Evolutionary conservation across 2,888 invertebrate genomes (phyloP), one percentile per base, ranked within the genome.

Genomic region (Palloptera scutellata): DNA sequence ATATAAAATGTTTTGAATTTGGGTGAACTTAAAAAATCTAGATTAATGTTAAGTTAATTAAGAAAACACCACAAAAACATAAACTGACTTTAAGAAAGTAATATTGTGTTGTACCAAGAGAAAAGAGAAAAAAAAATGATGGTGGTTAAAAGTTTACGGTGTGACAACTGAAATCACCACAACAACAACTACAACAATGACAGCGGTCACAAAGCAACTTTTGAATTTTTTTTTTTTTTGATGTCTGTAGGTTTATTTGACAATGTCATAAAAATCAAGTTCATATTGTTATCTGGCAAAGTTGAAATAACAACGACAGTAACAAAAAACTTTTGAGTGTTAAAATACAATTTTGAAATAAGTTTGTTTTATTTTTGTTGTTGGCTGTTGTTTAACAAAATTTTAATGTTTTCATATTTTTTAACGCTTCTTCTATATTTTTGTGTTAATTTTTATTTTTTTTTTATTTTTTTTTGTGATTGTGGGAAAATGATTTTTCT

Each of bases 181-280:
- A 48, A 60, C 43, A 48, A 48, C 30, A 60, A 19, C 60, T 45
- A 48, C 40, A 57, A 57, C 57, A 57, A 20, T 4, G 57, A 40
- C 30, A 20, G 30, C 40, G 3, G 20, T n/a, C 15, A 15, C 10
- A 8, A 48, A 48, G 30, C 2, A 48, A 48, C 48, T 48, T n/a
- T n/a, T n/a, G 48, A 8, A 5, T 3, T 48, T 48, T 30, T 30
- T 48, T 48, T 48, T 15, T 13, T 30, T 30, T 30, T 30, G 2
- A 4, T 30, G 2, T 30, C 2, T 30, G 30, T 30, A 6, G 6
- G 30, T 30, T 30, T 30, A 6, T 30, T 48, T 48, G 48, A n/a
- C 10, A 1, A 8, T 8, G 48, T 48, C 48, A 48, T 48, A 48
- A 48, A 48, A 48, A 48, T 48, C 48, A 48, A 48, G 48, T 48